Percentiles rank a stretch among this genome's conserved stretches.
Evolutionary conservation across 1,140 invertebrate genomes (phyloP).

Genomic region (Reticulitermes speratus): DNA sequence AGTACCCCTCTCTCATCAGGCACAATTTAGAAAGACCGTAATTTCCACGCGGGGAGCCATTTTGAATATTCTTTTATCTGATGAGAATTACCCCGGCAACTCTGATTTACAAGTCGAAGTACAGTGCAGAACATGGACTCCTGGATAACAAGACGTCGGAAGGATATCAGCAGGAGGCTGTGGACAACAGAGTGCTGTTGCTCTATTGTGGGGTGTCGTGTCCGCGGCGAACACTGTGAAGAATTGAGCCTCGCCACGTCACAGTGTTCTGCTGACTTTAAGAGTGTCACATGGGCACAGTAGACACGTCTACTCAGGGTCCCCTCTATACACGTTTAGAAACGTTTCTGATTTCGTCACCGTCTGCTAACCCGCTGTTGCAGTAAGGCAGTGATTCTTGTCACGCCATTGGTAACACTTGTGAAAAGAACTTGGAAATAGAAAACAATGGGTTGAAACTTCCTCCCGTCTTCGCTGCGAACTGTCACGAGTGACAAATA

Average conservation of each 20-base stretch:
- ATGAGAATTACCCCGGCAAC: not conserved
- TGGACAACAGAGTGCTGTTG: not conserved
- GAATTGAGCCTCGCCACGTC: not conserved
- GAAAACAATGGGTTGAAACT: not conserved
- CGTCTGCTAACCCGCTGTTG: not conserved
- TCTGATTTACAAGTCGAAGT: not conserved
- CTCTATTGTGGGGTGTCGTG: not conserved
- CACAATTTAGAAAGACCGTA: not conserved
- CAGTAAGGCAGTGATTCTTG: not conserved
- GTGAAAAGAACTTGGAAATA: conserved; percentile 9
- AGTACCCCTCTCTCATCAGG: not conserved
- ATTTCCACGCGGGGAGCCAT: not conserved
- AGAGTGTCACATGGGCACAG: not conserved
- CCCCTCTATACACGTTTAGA: too few relatives aligned
- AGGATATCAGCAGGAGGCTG: not conserved
- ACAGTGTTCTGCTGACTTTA: not conserved
- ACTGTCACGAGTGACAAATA: conserved; percentile 11
- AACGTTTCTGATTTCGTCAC: not conserved
- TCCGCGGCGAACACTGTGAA: not conserved
- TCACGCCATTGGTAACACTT: not conserved
- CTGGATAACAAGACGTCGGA: not conserved
- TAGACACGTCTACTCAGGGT: not conserved
- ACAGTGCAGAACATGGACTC: not conserved
- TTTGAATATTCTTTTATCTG: not conserved
- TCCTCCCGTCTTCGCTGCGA: not conserved